Percentiles rank a stretch among this genome's conserved stretches.
Evolutionary conservation across 2,888 invertebrate species (phyloP).

Genomic region (Stenotaenia linearis): DNA sequence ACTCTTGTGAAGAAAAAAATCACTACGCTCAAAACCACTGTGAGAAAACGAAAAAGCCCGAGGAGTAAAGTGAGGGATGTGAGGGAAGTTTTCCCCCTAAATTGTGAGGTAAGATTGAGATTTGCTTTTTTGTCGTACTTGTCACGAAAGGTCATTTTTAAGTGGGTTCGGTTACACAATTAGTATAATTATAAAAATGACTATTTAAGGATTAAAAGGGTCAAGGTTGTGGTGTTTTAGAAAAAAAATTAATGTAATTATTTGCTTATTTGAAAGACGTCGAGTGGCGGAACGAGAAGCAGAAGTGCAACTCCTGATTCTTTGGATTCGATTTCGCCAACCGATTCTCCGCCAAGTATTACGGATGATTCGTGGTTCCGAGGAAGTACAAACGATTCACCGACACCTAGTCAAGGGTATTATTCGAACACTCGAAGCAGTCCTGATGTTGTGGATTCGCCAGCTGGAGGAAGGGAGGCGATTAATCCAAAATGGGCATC

Average conservation of each 20-base stretch:
- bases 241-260: no score
- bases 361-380: slow-evolving; percentile 26
- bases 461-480: neutral
- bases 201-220: neutral
- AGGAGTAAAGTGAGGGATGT: slow-evolving; percentile 64
- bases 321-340: slow-evolving; percentile 65
- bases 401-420: slow-evolving; percentile 36
- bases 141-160: no score
- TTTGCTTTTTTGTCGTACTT: no score
- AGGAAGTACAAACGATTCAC: neutral
- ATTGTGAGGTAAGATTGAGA: slow-evolving; percentile 29
- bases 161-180: no score
- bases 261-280: slow-evolving; percentile 53
- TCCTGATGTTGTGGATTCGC: slow-evolving; percentile 22
- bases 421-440: slow-evolving; percentile 34
- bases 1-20: slow-evolving; percentile 70
- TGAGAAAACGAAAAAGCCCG: slow-evolving; percentile 55
- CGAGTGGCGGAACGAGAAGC: slow-evolving; percentile 59
- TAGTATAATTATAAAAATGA: no score
- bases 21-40: slow-evolving; percentile 67
- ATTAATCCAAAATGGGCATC: neutral
- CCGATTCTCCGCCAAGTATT: slow-evolving; percentile 46
- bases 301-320: slow-evolving; percentile 86
- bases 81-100: slow-evolving; percentile 57
- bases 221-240: neutral